phyloP scores from a whole-genome alignment of 2,888 invertebrate genomes.

The Resseliella maxima region DNA sequence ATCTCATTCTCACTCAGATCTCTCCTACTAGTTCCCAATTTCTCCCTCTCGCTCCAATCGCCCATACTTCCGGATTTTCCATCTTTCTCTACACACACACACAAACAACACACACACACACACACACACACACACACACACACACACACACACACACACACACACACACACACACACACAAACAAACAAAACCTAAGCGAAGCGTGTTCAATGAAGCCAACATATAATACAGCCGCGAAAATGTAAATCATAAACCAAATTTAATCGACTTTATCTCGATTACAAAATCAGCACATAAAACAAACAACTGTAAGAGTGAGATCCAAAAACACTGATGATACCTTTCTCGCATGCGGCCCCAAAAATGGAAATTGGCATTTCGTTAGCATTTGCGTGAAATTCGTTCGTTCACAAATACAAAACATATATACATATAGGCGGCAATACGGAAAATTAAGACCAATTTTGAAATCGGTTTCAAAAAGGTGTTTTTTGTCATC shows the following conservation, averaged over 20 bases:
- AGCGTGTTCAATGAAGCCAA: not conserved
- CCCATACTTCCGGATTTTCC: too few species aligned
- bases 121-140: too few species aligned
- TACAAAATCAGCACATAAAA: conserved; percentile 13
- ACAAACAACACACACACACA: too few species aligned
- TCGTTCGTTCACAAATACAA: too few species aligned
- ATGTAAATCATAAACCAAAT: conserved; percentile 34
- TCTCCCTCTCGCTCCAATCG: too few species aligned
- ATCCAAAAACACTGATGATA: not conserved
- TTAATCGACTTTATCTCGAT: conserved; percentile 38
- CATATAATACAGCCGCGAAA: not conserved
- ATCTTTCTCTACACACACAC: too few species aligned
- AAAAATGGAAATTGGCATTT: not conserved
- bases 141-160: too few species aligned
- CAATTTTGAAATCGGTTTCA: not conserved
- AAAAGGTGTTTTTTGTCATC: not conserved
- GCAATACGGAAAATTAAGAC: not conserved
- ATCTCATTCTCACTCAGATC: too few species aligned
- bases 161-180: too few species aligned
- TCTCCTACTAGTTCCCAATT: too few species aligned
- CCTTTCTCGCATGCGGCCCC: not conserved
- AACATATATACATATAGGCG: too few species aligned
- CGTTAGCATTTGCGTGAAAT: not conserved
- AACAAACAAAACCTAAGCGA: too few species aligned
- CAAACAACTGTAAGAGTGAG: not conserved